Evolutionary conservation across 1,140 invertebrate genomes (phyloP).

Genomic region (Monomorium pharaonis): DNA sequence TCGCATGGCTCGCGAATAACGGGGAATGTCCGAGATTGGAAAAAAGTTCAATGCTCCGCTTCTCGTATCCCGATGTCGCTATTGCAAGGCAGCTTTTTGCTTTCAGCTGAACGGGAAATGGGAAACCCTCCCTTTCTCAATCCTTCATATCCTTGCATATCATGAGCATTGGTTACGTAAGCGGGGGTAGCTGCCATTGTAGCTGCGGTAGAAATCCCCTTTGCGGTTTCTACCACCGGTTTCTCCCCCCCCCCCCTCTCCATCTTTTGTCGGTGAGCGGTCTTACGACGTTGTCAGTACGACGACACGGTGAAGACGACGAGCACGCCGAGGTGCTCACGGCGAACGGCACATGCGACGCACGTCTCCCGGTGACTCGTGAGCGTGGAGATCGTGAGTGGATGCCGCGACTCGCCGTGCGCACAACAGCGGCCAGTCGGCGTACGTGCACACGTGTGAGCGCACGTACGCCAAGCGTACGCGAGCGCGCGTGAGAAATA

Average conservation of each 20-base stretch:
- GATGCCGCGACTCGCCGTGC: conserved; percentile 9
- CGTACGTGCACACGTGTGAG: conserved; percentile 69
- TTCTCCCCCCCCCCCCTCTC: conserved; percentile 45
- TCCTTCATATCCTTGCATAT: neutral
- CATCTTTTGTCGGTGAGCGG: neutral
- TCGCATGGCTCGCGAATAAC: conserved; percentile 14
- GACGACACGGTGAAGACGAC: conserved; percentile 44
- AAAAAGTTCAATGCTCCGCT: neutral
- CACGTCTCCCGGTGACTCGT: conserved; percentile 59
- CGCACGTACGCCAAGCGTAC: conserved; percentile 57
- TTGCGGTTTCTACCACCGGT: conserved; percentile 53
- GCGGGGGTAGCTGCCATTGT: conserved; percentile 48
- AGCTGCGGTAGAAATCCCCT: conserved; percentile 51
- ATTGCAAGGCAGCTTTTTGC: neutral
- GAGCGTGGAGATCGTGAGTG: conserved; percentile 44
- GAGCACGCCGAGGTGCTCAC: conserved; percentile 25
- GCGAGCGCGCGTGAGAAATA: conserved; percentile 38
- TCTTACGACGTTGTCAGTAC: conserved; percentile 3
- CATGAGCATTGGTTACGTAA: conserved; percentile 31
- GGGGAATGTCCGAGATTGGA: conserved; percentile 37
- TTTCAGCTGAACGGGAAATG: neutral
- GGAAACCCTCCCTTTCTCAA: neutral
- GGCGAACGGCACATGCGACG: conserved; percentile 68
- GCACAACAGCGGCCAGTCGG: conserved; percentile 58
- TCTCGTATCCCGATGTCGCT: neutral